A percentile compares a stretch with the other conserved stretches of the same genome.
Evolutionary conservation across 1,140 invertebrate genomes (phyloP).

Genomic region (Hetaerina americana): DNA sequence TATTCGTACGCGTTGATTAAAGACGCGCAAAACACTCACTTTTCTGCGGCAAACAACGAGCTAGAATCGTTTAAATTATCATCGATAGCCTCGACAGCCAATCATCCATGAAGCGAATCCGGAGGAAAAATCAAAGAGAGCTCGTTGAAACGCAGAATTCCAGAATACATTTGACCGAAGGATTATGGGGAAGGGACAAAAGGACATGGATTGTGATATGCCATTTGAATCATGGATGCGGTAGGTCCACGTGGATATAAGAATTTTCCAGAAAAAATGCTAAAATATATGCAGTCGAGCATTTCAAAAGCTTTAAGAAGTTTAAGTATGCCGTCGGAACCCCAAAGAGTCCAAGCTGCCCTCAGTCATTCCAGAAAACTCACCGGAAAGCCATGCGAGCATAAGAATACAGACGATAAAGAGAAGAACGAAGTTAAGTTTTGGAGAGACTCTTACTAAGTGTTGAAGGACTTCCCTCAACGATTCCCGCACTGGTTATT

Average conservation of each 20-base stretch:
- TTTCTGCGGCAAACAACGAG: too few species aligned
- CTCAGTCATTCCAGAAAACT: neutral
- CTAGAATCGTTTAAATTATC: too few species aligned
- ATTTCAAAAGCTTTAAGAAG: neutral
- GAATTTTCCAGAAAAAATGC: neutral
- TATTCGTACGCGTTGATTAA: too few species aligned
- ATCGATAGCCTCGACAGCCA: too few species aligned
- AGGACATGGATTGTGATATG: too few species aligned
- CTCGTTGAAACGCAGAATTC: too few species aligned
- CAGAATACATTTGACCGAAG: too few species aligned
- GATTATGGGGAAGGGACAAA: too few species aligned
- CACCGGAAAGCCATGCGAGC: neutral
- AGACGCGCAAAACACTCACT: too few species aligned
- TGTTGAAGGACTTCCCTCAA: constrained; percentile 18
- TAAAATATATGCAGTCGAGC: neutral
- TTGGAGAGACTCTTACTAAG: constrained; percentile 22
- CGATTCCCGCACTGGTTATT: constrained; percentile 31
- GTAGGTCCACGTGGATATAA: neutral
- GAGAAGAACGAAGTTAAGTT: constrained; percentile 3
- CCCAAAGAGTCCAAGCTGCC: neutral
- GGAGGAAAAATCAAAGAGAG: too few species aligned
- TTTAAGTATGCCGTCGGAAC: neutral
- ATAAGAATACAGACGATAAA: neutral
- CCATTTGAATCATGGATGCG: neutral
- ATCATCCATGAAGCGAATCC: too few species aligned